Evolutionary conservation across 2,888 invertebrate species (phyloP), one percentile per base, ranked within the genome.

Genomic region (Melanargia galathea): DNA sequence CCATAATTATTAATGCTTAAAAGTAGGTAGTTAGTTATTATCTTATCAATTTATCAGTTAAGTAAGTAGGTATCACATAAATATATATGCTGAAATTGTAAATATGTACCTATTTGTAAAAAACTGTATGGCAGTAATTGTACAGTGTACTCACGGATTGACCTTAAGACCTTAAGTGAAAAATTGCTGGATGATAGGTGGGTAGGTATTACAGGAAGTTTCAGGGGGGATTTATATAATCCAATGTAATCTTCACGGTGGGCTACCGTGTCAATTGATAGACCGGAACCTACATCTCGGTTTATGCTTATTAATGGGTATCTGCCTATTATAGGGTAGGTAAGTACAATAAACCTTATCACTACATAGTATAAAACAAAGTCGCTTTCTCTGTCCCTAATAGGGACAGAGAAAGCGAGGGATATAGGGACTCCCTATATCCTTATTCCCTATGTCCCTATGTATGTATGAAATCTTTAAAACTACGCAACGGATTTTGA

Each of bases 121-220:
- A 18, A 3, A 18, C 4, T 43, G 10, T 10, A 10, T 20, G 5
- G 8, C 7, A 20, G 10, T 20, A 20, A 11, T 11, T 4, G 20
- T n/a, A n/a, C n/a, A n/a, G n/a, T 1, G 10, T 11, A 18, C 11
- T 52, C 18, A 35, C 30, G 26, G 33, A 49, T 45, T 65, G 60
- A 58, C 62, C 64, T 60, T 60, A 64, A 62, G 60, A 61, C 43
- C 45, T n/a, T 66, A 68, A 68, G 66, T 68, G 66, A 63, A 66
- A 66, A 68, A 68, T 66, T 64, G 59, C 68, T 56, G 63, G 60
- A 64, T 60, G 48, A 62, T 48, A 48, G 24, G 24, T 26, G 8
- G 48, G 60, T 48, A 48, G 24, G 24, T 26, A 30, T 62, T 58
- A 60, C 58, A 59, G 45, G 57, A 65, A 43, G 57, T 63, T 63